Conservation (phyloP, 2,888 invertebrate species). For the Synanthedon andrenaeformis region DNA sequence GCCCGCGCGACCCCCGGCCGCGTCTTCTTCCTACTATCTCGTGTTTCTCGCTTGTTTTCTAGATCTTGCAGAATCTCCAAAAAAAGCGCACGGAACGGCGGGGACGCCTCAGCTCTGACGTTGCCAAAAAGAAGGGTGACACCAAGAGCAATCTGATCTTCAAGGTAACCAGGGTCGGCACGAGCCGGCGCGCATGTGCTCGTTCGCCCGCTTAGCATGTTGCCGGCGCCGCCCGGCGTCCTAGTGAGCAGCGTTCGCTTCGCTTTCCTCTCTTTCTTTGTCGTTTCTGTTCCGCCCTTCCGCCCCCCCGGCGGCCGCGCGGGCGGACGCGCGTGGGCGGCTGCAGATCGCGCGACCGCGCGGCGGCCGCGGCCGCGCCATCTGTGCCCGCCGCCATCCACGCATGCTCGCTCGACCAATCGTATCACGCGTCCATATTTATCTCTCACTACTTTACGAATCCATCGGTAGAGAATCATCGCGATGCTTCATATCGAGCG, state of each 20-base stretch:
- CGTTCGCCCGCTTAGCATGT: constrained; percentile 70
- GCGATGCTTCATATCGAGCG: constrained; percentile 67
- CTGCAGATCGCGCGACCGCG: constrained; percentile 24
- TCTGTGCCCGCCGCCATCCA: constrained; percentile 21
- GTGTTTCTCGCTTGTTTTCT: constrained; percentile 92
- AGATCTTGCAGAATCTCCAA: constrained; percentile 99
- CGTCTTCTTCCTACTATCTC: constrained; percentile 81
- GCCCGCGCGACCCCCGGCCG: constrained; percentile 52
- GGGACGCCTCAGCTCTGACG: constrained; percentile 95
- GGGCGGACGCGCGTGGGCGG: constrained; percentile 24
- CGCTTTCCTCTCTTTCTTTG: constrained; percentile 61
- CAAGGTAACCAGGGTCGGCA: constrained; percentile 89
- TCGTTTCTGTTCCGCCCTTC: constrained; percentile 55
- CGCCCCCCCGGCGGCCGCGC: constrained; percentile 48
- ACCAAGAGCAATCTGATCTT: constrained; percentile 98
- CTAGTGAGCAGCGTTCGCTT: constrained; percentile 64
- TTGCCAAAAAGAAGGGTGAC: constrained; percentile 92
- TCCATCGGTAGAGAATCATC: constrained; percentile 66
- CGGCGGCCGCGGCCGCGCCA: constrained; percentile 16
- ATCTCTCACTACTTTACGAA: constrained; percentile 57
- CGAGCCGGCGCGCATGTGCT: constrained; percentile 69
- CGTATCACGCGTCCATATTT: constrained; percentile 61
- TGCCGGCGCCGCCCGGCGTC: constrained; percentile 63
- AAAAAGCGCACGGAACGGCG: constrained; percentile 98
- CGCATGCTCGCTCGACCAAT: constrained; percentile 60